Evolutionary conservation across 2,113 vertebrate species (phyloP), one percentile per base, ranked within the genome.

Genomic region (Amphiprion ocellaris): DNA sequence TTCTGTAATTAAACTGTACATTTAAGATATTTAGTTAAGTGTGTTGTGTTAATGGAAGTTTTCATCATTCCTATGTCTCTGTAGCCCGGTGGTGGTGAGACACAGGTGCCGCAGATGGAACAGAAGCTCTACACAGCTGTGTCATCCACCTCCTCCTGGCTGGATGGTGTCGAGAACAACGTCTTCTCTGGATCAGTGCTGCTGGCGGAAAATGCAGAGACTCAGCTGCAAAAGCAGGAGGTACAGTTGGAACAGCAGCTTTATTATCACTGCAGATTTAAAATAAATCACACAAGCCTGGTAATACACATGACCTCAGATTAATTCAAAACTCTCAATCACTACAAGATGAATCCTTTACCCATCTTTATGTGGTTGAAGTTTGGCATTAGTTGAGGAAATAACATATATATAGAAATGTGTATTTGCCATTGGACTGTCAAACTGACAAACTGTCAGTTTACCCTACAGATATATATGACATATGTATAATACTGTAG

Each of bases 151-250:
- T 97, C 96, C 0, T 69, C 92, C 5, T 99, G 97, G 97, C 81
- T 98, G 72, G 96, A 98, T 85, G 92, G 93, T 2, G 95, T 98
- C 1, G 97, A 99, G 87, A 95, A 96, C 63, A 92, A 66, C 1
- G 88, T 97, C 9, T 96, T 98, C 87, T 94, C 96, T 53, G 89
- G 95, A 44, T 90, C 95, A 6, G 91, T 94, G 54, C 89, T 96
- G 19, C 82, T 96, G 55, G 94, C 95, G 23, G 96, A 97, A 86
- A 95, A 96, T 69, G 87, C 95, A 2, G 96, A 97, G 87, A 87
- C 90, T 0, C 96, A 96, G 53, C 93, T 99, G 41, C 93, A 89
- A 67, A 94, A 95, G 30, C 96, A 98, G 66, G 97, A 98, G 94
- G 97, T 98, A 80, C 10, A 17, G 0, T 52, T 6, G 3, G 15